Evolutionary conservation across 2,113 vertebrate species (phyloP).

Genomic region (Mionectes macconnelli): DNA sequence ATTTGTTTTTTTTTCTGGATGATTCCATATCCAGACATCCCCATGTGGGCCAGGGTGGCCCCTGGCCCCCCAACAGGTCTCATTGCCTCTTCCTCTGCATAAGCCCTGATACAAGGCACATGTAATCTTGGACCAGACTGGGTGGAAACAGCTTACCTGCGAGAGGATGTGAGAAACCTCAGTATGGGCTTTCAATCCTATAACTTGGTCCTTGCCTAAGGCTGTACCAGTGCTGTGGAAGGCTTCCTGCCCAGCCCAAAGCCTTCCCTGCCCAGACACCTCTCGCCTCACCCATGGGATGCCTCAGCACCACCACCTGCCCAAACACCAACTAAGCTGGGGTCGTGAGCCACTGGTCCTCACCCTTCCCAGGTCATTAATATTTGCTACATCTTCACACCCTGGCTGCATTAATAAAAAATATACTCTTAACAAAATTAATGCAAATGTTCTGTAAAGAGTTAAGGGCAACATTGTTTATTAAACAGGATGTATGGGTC

Average conservation of each 20-base stretch:
- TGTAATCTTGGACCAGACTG: background rate
- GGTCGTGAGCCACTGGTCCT: background rate
- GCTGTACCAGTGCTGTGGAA: background rate
- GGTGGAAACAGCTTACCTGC: background rate
- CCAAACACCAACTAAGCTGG: background rate
- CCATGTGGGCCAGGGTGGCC: background rate
- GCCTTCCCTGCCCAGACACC: background rate
- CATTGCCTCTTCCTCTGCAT: background rate
- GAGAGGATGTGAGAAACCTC: background rate
- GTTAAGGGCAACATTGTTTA: too few relatives aligned
- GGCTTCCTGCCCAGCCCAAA: background rate
- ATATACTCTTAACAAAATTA: background rate
- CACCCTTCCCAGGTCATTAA: background rate
- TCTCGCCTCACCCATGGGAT: background rate
- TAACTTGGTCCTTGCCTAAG: background rate
- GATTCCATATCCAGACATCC: background rate
- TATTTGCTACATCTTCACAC: background rate
- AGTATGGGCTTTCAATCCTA: background rate
- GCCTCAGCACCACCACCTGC: background rate
- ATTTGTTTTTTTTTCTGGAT: background rate
- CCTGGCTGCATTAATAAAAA: background rate
- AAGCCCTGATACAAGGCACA: background rate
- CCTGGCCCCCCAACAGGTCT: background rate
- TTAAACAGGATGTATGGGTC: too few relatives aligned
- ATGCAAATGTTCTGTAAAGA: too few relatives aligned